A percentile compares a stretch with the other conserved stretches of the same genome.
These are phyloP conservation scores for Marasmarcha lunaedactyla DNA, from an alignment of 2,888 invertebrate species.

Conservation along the genomic window DNA sequence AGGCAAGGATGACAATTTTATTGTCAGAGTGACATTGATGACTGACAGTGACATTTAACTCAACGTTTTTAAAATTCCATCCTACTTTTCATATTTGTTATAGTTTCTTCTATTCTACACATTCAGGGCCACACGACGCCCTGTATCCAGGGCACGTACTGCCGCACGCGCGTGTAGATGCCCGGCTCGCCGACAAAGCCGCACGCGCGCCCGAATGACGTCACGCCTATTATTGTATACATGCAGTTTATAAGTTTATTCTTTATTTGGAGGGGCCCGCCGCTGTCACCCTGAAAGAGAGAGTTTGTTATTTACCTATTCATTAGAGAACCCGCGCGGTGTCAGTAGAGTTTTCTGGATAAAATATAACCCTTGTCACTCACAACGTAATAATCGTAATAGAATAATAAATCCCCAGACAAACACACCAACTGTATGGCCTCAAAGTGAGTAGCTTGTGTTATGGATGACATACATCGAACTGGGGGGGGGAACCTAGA, in stretches of 20 bases:
- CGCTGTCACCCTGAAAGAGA: conserved; percentile 73
- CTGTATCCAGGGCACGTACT: conserved; percentile 73
- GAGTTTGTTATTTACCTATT: background rate
- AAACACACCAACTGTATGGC: too few relatives aligned
- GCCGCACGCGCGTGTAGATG: conserved; percentile 69
- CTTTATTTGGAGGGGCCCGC: conserved; percentile 70
- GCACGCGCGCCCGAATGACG: conserved; percentile 59
- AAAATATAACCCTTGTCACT: background rate
- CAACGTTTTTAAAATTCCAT: too few relatives aligned
- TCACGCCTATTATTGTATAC: conserved; percentile 61
- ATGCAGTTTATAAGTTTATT: conserved; percentile 46
- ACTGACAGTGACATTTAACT: too few relatives aligned
- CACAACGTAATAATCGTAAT: too few relatives aligned
- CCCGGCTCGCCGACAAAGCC: conserved; percentile 52
- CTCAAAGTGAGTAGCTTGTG: too few relatives aligned
- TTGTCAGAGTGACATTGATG: too few relatives aligned
- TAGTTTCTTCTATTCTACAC: too few relatives aligned
- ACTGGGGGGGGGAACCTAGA: too few relatives aligned
- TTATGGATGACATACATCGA: too few relatives aligned
- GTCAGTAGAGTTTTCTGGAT: background rate
- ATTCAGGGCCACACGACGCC: conserved; percentile 61
- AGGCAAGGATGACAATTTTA: too few relatives aligned
- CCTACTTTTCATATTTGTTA: too few relatives aligned
- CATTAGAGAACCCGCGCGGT: background rate
- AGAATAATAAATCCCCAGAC: too few relatives aligned